Evolutionary conservation across 2,888 invertebrate species (phyloP), one percentile per base, ranked within the genome.

Genomic region (Corythucha ciliata): DNA sequence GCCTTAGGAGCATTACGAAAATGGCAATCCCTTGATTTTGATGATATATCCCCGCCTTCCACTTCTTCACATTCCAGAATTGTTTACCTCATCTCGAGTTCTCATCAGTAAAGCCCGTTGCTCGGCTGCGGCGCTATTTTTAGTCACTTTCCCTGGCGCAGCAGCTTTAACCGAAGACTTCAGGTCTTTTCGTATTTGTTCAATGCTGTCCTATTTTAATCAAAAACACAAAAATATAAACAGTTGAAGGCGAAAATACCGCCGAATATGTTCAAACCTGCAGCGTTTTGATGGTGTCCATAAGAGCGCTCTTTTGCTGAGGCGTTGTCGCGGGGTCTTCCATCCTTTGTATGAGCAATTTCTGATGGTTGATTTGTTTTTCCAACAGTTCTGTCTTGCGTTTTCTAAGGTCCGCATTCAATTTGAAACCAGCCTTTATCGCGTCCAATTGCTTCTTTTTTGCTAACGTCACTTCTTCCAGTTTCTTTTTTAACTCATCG

Each of bases 361-460:
- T 83, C 70, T 93, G 89, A 63, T 92, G 87, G 26, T 82, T 79
- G n/a, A 94, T 71, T 66, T 92, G 89, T 55, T 86, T 89, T 58
- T 89, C 81, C n/a, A 94, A 68, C 54, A 94, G 67, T 58, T 84
- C 84, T 62, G 89, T 87, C 58, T 90, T 90, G 0, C 90, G 75
- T 63, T 87, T 86, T 49, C 86, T 79, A 62, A 91, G 71, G 63
- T 90, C 86, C 60, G 81, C 79, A 1, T 85, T 85, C 42, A 87
- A 73, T 63, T 85, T 84, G 26, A 82, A 67, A 2, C 81, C 81
- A 57, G 83, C 82, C 63, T 67, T 42, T 46, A 54, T 52, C 60
- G 81, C 79, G 59, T 83, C 81, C 62, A 84, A 82, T 59, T 81
- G 80, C 54, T 80, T 80, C 63, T 82, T 82, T 59, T 81, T 81